Evolutionary conservation across 2,797 vertebrate genomes (phyloP), one percentile per base, ranked within the genome.

Genomic region (Setipinna tenuifilis): DNA sequence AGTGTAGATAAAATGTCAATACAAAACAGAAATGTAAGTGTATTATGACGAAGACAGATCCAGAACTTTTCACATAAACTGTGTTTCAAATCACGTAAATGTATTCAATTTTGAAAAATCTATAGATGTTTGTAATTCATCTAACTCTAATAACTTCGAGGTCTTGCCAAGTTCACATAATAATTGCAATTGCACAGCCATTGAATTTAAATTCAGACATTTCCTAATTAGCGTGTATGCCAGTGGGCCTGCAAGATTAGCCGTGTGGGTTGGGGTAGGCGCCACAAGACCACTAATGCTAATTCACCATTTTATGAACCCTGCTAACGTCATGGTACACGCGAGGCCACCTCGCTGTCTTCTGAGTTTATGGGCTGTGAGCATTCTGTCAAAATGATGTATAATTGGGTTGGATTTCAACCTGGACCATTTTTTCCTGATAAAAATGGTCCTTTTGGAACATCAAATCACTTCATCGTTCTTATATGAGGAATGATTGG

Each of bases 261-360:
- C 65, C 25, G 31, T 35, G 65, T 71, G 65, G 65, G 25, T 2
- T 31, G 28, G 28, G 25, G 28, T 17, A 25, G 65, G 65, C 65
- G 65, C 65, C 65, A 71, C 65, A 71, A 71, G 65, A 71, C 28
- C 65, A 2, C 65, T 84, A 75, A 71, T 25, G 17, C 61, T 68
- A 28, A 68, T 65, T 84, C 23, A 75, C 65, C 65, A 84, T 84
- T 84, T 84, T 84, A 84, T 84, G 23, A 84, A 84, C 3, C 54
- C 41, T 50, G 21, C 44, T 71, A 23, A 75, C 23, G 46, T 84
- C 83, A 84, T 19, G 46, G 44, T 21, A 35, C 19, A 3, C 46
- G 6, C 19, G 17, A 44, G 44, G 62, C 83, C 21, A 46, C 14
- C 65, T 71, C 25, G 28, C 65, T 25, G 65, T 71, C 65, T 5